A percentile compares a stretch with the other conserved stretches of the same genome.
phyloP scores from a whole-genome alignment of 2,888 invertebrate genomes.

The Boloria selene region DNA sequence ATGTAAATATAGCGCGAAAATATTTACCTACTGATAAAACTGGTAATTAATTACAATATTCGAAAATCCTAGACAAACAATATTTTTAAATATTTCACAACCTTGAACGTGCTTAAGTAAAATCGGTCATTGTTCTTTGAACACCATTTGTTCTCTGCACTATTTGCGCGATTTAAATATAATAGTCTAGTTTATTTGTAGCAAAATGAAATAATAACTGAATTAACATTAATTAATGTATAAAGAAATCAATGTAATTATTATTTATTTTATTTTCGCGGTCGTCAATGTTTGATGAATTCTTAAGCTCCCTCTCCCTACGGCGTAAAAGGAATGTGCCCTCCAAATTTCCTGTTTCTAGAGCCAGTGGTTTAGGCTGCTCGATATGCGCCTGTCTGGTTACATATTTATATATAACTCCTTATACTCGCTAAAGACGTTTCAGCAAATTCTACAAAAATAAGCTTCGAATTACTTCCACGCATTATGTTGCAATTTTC shows the following conservation, averaged over 20 bases:
- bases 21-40: not conserved
- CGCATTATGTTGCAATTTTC: constrained; percentile 13
- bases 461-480: constrained; percentile 26
- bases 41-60: not conserved
- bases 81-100: constrained; percentile 2
- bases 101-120: constrained; percentile 20
- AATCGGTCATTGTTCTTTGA: constrained; percentile 18
- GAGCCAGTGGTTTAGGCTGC: constrained; percentile 24
- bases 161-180: constrained; percentile 9
- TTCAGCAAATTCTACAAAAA: constrained; percentile 15
- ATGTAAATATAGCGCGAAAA: too few relatives aligned
- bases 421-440: not conserved
- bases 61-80: not conserved
- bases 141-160: constrained; percentile 5
- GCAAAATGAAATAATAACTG: not conserved
- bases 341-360: constrained; percentile 31
- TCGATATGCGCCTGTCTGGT: constrained; percentile 17
- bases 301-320: constrained; percentile 13
- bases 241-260: not conserved
- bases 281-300: constrained; percentile 12
- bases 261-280: constrained; percentile 1
- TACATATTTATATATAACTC: constrained; percentile 8
- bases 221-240: not conserved
- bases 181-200: not conserved
- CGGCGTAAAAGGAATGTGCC: constrained; percentile 27